Base-by-base conservation (phyloP, 2,113 vertebrate species). In the Monarcha castaneiventris region DNA sequence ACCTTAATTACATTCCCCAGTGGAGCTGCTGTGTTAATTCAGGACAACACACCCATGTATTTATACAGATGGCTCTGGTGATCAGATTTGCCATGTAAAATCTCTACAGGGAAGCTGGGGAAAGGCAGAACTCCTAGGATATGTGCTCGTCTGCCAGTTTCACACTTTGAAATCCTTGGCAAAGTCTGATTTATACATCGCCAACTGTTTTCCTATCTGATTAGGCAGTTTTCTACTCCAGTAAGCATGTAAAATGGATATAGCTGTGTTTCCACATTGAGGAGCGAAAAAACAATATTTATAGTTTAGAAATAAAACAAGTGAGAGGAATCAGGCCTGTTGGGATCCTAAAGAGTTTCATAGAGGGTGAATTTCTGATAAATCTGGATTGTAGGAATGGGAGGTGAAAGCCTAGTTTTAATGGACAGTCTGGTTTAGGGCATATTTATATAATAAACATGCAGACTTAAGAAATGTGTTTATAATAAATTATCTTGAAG, bases 171-270 rank as follows among this genome's bases (percentile, higher is more conserved):
- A 98, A 98, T 98, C 94, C 97, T 98, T 51, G 11, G 96, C 96
- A 97, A 98, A 97, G 73, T 93, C 96, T 96, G 97, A 98, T 98
- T 98, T 98, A 98, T 98, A 97, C 74, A 85, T 49, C 3, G 10
- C 94, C 97, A 98, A 98, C 96, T 98, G 98, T 98, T 98, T 98
- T 98, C 96, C 95, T 98, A 98, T 97, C 97, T 97, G 98, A 98
- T 98, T 98, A 98, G 98, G 97, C 97, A 95, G 97, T 97, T 98
- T 98, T 98, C 97, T 98, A 98, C 97, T 98, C 97, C 87, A 98
- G 96, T 97, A 98, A 98, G 97, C 97, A 97, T 95, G 97, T 98
- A 97, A 98, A 98, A 97, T 96, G 91, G 91, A 98, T 89, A 96
- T 97, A 96, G 98, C 97, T 94, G 96, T 97, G 98, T 98, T 97